Percentiles rank a stretch among this genome's conserved stretches.
Evolutionary conservation across 2,113 vertebrate genomes (phyloP).

Genomic region (Triplophysa dalaica): DNA sequence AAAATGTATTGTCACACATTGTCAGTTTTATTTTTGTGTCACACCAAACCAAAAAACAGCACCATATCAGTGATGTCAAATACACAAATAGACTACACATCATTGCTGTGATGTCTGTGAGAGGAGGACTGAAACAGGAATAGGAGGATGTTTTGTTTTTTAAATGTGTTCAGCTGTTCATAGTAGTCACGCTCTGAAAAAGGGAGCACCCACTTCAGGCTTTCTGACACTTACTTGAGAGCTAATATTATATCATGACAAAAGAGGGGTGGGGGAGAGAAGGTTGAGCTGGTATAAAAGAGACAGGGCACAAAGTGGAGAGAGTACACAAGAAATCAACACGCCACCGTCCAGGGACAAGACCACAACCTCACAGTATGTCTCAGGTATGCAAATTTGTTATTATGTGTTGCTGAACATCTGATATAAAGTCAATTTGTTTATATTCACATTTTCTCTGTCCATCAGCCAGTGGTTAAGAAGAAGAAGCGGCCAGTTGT

Average conservation of each 20-base stretch:
- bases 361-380: slow-evolving; percentile 70
- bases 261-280: slow-evolving; percentile 54
- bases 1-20: background rate
- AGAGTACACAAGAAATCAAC: slow-evolving; percentile 26
- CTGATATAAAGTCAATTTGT: background rate
- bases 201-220: slow-evolving; percentile 58
- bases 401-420: background rate
- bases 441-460: background rate
- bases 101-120: background rate
- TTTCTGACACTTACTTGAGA: slow-evolving; percentile 61
- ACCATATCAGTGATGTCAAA: background rate
- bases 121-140: background rate
- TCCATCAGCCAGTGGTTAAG: slow-evolving; percentile 76
- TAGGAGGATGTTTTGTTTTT: slow-evolving; percentile 38
- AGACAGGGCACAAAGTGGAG: slow-evolving; percentile 40
- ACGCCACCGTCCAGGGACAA: background rate
- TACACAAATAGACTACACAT: background rate
- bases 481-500: slow-evolving; percentile 93
- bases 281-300: slow-evolving; percentile 63
- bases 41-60: background rate
- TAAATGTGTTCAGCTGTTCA: slow-evolving; percentile 65
- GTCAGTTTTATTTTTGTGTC: slow-evolving; percentile 1
- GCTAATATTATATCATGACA: slow-evolving; percentile 79
- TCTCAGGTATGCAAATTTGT: slow-evolving; percentile 80
- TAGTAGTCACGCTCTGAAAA: slow-evolving; percentile 47